phyloP scores from a whole-genome alignment of 2,797 vertebrate species.

The Onychomys arenicola region DNA sequence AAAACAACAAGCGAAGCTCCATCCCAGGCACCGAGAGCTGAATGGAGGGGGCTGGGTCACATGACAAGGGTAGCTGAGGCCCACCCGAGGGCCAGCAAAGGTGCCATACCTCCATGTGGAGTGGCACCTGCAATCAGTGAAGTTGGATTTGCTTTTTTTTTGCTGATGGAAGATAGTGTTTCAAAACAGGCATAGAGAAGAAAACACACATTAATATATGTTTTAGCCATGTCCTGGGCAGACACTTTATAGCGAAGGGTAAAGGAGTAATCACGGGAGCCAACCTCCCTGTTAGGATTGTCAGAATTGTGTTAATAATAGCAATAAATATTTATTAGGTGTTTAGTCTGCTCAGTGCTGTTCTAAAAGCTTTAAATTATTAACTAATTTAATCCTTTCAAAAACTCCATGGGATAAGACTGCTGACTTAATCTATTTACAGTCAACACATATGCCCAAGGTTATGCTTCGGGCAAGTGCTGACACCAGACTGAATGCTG shows the following conservation, averaged over 20 bases:
- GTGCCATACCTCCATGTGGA: not conserved
- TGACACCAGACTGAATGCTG: not conserved
- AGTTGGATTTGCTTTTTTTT: not conserved
- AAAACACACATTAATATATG: not conserved
- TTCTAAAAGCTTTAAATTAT: constrained; percentile 70
- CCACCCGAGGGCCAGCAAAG: too few relatives aligned
- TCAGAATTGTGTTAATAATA: constrained; percentile 66
- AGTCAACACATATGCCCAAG: constrained; percentile 34
- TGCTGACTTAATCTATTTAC: constrained; percentile 71
- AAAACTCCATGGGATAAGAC: constrained; percentile 38
- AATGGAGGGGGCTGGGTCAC: not conserved
- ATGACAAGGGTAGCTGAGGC: not conserved
- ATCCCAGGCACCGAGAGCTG: not conserved
- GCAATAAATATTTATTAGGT: constrained; percentile 76
- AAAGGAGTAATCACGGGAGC: constrained; percentile 23
- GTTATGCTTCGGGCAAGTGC: not conserved
- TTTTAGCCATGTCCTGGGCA: not conserved
- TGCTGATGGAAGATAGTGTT: not conserved
- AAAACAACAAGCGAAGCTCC: not conserved
- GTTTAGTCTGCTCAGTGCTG: not conserved
- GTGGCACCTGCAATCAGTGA: not conserved
- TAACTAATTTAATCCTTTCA: constrained; percentile 72
- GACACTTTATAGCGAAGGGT: constrained; percentile 10
- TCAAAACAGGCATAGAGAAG: not conserved
- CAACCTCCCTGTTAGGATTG: constrained; percentile 58